These are phyloP conservation scores for Pedionomus torquatus DNA, from an alignment of 2,113 vertebrate species.

Conservation along the genomic window DNA sequence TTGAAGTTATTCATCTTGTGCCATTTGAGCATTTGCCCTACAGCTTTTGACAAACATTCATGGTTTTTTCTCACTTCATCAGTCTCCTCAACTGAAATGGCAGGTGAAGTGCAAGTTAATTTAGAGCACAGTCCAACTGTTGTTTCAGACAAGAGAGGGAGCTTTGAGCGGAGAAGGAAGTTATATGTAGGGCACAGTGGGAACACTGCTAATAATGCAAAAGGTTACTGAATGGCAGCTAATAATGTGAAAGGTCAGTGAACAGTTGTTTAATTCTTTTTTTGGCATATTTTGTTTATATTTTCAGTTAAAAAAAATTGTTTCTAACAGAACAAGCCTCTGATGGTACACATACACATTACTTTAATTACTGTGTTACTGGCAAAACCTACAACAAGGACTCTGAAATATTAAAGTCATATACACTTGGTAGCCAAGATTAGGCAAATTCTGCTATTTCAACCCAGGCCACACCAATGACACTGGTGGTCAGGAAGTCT, in stretches of 20 bases:
- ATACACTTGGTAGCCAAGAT: background rate
- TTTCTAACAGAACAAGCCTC: background rate
- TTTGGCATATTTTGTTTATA: background rate
- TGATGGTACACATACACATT: background rate
- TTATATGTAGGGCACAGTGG: conserved; percentile 49
- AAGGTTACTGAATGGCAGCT: conserved; percentile 47
- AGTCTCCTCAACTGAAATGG: conserved; percentile 61
- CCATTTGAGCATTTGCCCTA: conserved; percentile 64
- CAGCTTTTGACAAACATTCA: conserved; percentile 65
- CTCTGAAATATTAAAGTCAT: background rate
- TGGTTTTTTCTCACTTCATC: conserved; percentile 66
- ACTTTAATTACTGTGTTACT: background rate
- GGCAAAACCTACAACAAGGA: background rate
- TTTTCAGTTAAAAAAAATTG: background rate
- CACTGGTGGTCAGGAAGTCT: background rate
- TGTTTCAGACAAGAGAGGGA: conserved; percentile 64
- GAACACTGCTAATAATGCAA: conserved; percentile 55
- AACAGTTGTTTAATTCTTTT: conserved; percentile 16
- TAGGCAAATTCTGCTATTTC: conserved; percentile 2
- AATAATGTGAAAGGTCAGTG: conserved; percentile 65
- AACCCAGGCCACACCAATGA: background rate
- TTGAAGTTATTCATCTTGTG: conserved; percentile 56
- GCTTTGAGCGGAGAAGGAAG: conserved; percentile 40
- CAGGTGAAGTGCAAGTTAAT: conserved; percentile 72
- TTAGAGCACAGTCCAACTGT: conserved; percentile 61